These are phyloP conservation scores for Anthonomus grandis DNA, from an alignment of 1,140 invertebrate species.

Conservation along the genomic window DNA sequence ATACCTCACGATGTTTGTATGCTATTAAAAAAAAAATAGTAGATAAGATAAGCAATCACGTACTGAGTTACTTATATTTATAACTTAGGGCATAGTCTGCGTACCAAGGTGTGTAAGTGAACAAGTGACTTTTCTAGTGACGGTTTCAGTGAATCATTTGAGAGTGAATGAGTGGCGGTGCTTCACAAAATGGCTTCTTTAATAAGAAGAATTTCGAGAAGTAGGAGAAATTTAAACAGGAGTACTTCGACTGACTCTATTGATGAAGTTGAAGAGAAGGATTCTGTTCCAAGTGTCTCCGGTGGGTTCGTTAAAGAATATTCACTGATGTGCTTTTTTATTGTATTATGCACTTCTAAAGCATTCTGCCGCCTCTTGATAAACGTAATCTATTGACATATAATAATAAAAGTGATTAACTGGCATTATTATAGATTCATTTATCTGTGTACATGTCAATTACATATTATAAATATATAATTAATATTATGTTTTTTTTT, in stretches of 20 bases:
- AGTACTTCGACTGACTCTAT: conserved; percentile 13
- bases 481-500: too few relatives aligned
- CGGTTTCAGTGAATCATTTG: too few relatives aligned
- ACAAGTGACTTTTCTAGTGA: neutral
- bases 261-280: conserved; percentile 19
- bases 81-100: conserved; percentile 13
- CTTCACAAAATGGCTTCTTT: conserved; percentile 17
- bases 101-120: neutral
- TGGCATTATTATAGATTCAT: too few relatives aligned
- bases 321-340: too few relatives aligned
- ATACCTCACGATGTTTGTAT: conserved; percentile 9
- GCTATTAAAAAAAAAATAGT: conserved; percentile 13
- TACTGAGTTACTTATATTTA: conserved; percentile 6
- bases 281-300: neutral
- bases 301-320: conserved; percentile 13
- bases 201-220: conserved; percentile 26
- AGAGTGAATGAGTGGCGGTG: neutral
- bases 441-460: too few relatives aligned
- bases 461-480: too few relatives aligned
- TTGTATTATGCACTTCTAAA: too few relatives aligned
- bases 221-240: conserved; percentile 19
- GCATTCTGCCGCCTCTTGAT: too few relatives aligned
- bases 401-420: too few relatives aligned
- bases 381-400: too few relatives aligned
- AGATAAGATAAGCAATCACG: conserved; percentile 28